Evolutionary conservation across 1,140 invertebrate genomes (phyloP).

Genomic region (Cydia fagiglandana): DNA sequence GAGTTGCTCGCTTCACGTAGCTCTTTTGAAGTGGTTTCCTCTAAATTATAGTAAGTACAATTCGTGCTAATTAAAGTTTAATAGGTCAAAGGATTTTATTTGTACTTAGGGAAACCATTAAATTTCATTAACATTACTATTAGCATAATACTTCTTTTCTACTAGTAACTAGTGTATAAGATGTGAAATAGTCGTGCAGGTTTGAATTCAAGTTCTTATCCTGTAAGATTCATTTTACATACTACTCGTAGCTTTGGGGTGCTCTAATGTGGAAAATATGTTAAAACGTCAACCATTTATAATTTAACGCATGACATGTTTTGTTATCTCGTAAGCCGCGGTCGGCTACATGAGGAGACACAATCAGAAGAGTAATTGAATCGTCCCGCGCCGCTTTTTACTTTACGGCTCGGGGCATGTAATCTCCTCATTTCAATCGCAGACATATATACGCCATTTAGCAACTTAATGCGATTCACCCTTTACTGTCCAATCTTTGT

Average conservation of each 20-base stretch:
- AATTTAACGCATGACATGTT: slow-evolving; percentile 34
- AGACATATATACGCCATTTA: slow-evolving; percentile 10
- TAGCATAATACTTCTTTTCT: not conserved
- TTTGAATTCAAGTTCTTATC: not conserved
- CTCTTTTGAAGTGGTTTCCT: no score
- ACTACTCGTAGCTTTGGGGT: not conserved
- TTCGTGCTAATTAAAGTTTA: not conserved
- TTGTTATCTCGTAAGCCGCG: slow-evolving; percentile 38
- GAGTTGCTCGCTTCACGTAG: no score
- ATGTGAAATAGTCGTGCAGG: not conserved
- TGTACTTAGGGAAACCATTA: not conserved
- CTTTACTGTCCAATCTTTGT: not conserved
- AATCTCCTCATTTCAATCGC: slow-evolving; percentile 23
- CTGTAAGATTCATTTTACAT: not conserved
- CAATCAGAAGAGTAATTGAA: slow-evolving; percentile 36
- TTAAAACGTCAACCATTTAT: slow-evolving; percentile 12
- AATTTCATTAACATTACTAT: not conserved
- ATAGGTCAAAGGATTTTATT: not conserved
- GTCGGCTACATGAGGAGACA: slow-evolving; percentile 32
- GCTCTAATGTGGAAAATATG: slow-evolving; percentile 22
- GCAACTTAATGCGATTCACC: not conserved
- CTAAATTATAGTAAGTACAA: no score
- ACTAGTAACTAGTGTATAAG: not conserved
- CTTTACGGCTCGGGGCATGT: slow-evolving; percentile 24
- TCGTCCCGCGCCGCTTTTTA: slow-evolving; percentile 32